Evolutionary conservation across 2,797 vertebrate genomes (phyloP).

Genomic region (Adrianichthys oophorus): DNA sequence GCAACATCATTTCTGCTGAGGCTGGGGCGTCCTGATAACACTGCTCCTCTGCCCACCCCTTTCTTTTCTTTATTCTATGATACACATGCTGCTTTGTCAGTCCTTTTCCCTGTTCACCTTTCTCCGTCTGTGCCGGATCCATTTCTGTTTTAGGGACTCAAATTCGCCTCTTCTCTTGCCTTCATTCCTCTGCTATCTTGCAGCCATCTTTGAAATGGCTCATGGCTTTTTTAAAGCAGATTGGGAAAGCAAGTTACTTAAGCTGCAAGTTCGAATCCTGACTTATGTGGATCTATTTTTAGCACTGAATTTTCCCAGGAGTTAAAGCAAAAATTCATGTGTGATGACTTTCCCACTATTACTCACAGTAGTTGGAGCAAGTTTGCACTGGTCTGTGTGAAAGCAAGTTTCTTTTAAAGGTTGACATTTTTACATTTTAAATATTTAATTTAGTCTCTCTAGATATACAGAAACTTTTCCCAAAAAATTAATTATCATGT

Average conservation of each 20-base stretch:
- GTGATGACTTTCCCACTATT: background rate
- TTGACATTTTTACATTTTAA: no score
- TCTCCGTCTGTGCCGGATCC: constrained; percentile 21
- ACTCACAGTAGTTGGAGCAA: background rate
- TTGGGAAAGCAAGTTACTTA: constrained; percentile 17
- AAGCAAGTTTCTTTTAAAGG: no score
- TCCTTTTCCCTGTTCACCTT: constrained; percentile 32
- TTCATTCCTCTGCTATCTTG: constrained; percentile 24
- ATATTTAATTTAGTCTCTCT: no score
- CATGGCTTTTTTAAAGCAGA: constrained; percentile 5
- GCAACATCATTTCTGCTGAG: constrained; percentile 31
- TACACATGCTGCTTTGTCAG: constrained; percentile 16
- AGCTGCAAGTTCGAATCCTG: constrained; percentile 7
- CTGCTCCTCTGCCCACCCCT: constrained; percentile 9
- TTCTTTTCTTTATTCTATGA: constrained; percentile 13
- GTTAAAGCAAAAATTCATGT: constrained; percentile 3
- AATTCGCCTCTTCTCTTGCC: constrained; percentile 4
- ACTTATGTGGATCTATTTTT: constrained; percentile 5
- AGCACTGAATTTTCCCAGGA: constrained; percentile 4
- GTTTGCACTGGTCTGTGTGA: no score
- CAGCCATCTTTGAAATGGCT: constrained; percentile 10
- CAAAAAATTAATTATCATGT: no score
- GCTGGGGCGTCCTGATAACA: constrained; percentile 58
- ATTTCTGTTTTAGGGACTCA: constrained; percentile 15
- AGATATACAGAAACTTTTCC: no score